These are phyloP conservation scores for Lamprotornis superbus DNA, from an alignment of 2,113 vertebrate genomes.

Conservation along the genomic window DNA sequence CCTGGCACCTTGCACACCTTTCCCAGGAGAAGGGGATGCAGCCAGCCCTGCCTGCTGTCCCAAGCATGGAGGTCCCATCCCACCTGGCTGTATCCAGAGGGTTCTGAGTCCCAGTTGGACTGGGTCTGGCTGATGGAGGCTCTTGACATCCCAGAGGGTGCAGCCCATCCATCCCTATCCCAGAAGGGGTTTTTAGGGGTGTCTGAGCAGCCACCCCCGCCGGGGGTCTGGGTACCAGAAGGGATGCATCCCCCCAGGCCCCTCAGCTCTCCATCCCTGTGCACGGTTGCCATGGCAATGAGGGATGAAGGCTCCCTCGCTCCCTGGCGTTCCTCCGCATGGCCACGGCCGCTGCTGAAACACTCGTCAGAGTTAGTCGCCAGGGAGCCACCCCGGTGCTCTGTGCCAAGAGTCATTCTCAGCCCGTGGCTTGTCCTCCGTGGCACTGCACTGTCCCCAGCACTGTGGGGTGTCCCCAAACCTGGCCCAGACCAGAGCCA, in stretches of 20 bases:
- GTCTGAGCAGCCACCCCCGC: not conserved
- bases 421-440: not conserved
- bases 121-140: fast-evolving
- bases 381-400: not conserved
- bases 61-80: not conserved
- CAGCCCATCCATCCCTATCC: not conserved
- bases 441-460: not conserved
- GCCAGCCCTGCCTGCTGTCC: not conserved
- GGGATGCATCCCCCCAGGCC: not conserved
- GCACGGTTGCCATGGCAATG: slow-evolving; percentile 35
- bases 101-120: fast-evolving
- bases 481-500: not conserved
- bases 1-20: not conserved
- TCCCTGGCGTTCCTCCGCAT: not conserved
- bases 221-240: fast-evolving
- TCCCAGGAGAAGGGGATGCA: not conserved
- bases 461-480: not conserved
- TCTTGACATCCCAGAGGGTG: not conserved
- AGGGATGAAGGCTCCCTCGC: not conserved
- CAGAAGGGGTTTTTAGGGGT: not conserved
- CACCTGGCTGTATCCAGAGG: not conserved
- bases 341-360: not conserved
- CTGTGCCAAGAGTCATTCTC: fast-evolving
- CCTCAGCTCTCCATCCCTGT: not conserved
- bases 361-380: not conserved